A percentile compares a stretch with the other conserved stretches of the same genome.
phyloP scores from a whole-genome alignment of 2,888 invertebrate genomes.

The Dascillus cervinus region DNA sequence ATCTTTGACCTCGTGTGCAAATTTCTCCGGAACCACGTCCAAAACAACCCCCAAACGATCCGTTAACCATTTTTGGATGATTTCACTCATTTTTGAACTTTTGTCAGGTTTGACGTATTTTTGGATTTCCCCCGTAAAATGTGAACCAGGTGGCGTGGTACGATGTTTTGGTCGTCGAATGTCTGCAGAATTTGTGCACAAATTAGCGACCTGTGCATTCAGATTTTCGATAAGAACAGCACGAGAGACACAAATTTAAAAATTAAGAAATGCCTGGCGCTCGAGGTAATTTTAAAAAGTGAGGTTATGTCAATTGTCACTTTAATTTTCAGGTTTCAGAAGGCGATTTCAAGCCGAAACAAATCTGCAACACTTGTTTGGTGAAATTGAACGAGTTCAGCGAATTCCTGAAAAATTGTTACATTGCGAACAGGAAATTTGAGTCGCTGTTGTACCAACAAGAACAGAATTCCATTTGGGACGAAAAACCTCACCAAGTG shows the following conservation, averaged over 20 bases:
- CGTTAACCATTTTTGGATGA: slow-evolving; percentile 54
- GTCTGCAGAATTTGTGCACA: slow-evolving; percentile 37
- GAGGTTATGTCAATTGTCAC: slow-evolving; percentile 5
- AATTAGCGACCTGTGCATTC: slow-evolving; percentile 29
- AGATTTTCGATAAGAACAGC: slow-evolving; percentile 31
- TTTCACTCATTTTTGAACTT: slow-evolving; percentile 46
- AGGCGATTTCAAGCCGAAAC: slow-evolving; percentile 38
- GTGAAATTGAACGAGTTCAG: slow-evolving; percentile 37
- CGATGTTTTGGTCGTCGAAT: slow-evolving; percentile 28
- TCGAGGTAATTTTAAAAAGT: slow-evolving; percentile 29
- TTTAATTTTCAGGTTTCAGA: slow-evolving; percentile 29
- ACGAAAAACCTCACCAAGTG: slow-evolving; percentile 4
- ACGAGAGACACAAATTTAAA: slow-evolving; percentile 32
- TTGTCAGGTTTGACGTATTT: neutral
- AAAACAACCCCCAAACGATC: slow-evolving; percentile 49
- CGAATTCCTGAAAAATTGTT: slow-evolving; percentile 33
- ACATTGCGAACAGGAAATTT: slow-evolving; percentile 35
- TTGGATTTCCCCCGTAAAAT: neutral
- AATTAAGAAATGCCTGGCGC: slow-evolving; percentile 37
- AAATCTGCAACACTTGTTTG: slow-evolving; percentile 35
- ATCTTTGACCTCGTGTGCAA: slow-evolving; percentile 51
- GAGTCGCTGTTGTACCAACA: slow-evolving; percentile 27
- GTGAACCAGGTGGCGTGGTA: slow-evolving; percentile 5
- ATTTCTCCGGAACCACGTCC: slow-evolving; percentile 47
- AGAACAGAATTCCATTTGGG: too few relatives aligned